A percentile compares a stretch with the other conserved stretches of the same genome.
Conservation (phyloP, 2,888 invertebrate genomes). For the Limenitis camilla region DNA sequence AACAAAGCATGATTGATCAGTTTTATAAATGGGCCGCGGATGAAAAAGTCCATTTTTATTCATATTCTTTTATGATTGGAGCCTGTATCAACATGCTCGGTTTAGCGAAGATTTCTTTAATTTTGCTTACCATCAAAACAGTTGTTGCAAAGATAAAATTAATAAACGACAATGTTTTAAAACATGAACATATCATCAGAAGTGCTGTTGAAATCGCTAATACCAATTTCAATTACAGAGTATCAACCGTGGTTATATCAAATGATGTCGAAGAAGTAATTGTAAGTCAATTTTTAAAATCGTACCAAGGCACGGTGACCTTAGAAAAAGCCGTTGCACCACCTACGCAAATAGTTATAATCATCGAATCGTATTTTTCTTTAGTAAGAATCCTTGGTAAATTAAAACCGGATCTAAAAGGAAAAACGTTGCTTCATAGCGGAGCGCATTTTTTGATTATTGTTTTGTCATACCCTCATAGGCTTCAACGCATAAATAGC, state of each 20-base stretch:
- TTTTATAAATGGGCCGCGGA: constrained; percentile 8
- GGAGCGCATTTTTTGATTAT: constrained; percentile 44
- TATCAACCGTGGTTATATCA: constrained; percentile 36
- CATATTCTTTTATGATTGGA: background rate
- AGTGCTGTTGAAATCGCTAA: constrained; percentile 44
- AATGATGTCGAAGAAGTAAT: constrained; percentile 38
- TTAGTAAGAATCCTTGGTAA: constrained; percentile 38
- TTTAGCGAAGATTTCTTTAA: constrained; percentile 5
- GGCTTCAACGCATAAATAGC: constrained; percentile 39
- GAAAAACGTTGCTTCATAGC: constrained; percentile 42
- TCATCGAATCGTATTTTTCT: constrained; percentile 41
- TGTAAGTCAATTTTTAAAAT: constrained; percentile 37
- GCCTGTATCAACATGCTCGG: background rate
- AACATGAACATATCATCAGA: constrained; percentile 30
- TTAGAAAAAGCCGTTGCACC: constrained; percentile 38
- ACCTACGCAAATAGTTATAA: constrained; percentile 44
- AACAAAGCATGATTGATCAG: constrained; percentile 45
- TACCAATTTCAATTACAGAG: constrained; percentile 40
- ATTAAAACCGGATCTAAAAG: constrained; percentile 47
- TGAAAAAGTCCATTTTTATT: too few species aligned
- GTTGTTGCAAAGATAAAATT: constrained; percentile 4
- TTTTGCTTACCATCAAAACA: constrained; percentile 14
- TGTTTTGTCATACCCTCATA: constrained; percentile 34
- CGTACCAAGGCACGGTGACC: constrained; percentile 43
- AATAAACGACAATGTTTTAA: constrained; percentile 12